Conservation (phyloP, 2,888 invertebrate genomes). For the Xanthia togata region DNA sequence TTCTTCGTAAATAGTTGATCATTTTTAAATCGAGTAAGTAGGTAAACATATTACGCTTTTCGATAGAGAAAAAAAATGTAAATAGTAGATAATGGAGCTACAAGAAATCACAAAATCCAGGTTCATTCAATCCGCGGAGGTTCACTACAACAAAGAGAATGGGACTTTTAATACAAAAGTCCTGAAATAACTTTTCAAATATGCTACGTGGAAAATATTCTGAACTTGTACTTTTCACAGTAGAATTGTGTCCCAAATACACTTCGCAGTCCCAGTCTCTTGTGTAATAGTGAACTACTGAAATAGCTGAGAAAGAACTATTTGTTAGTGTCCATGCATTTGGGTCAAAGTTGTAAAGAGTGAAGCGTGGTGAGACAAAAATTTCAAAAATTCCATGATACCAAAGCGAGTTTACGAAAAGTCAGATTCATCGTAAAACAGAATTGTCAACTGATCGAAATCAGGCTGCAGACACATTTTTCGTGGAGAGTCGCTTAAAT, state of each 20-base stretch:
- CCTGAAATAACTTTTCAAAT: constrained; percentile 11
- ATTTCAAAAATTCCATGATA: neutral
- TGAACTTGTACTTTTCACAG: constrained; percentile 15
- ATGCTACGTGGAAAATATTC: constrained; percentile 9
- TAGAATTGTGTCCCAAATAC: constrained; percentile 15
- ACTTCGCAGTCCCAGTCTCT: constrained; percentile 2
- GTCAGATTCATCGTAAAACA: neutral
- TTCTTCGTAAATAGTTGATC: neutral
- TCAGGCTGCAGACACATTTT: constrained; percentile 16
- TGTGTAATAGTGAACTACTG: constrained; percentile 19
- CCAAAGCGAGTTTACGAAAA: neutral
- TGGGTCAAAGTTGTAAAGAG: constrained; percentile 26
- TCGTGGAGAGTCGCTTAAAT: constrained; percentile 59
- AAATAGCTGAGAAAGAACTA: constrained; percentile 53
- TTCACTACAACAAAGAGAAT: neutral
- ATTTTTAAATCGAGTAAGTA: neutral
- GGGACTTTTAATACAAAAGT: neutral
- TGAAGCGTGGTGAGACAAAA: constrained; percentile 5
- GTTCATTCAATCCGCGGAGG: neutral
- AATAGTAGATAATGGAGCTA: neutral
- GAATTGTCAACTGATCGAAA: constrained; percentile 23
- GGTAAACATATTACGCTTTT: neutral
- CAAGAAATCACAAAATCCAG: neutral
- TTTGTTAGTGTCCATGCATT: constrained; percentile 41
- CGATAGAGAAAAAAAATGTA: neutral